Conservation (phyloP, 2,797 vertebrate genomes). For the Dallia pectoralis region DNA sequence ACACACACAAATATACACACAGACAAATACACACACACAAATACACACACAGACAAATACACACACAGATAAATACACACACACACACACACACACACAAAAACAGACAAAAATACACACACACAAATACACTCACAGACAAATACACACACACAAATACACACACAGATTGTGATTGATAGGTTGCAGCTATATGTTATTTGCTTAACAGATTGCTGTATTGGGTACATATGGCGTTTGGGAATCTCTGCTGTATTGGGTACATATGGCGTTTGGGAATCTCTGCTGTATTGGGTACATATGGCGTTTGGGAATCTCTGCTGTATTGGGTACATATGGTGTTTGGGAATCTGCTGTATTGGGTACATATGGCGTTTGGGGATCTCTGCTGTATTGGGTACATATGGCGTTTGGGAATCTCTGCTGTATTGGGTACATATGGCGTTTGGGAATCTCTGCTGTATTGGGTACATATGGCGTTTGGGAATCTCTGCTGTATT, state of each 20-base stretch:
- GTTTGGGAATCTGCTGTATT: too few relatives aligned
- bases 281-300: conserved; percentile 15
- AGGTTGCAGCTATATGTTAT: conserved; percentile 22
- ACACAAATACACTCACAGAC: background rate
- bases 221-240: conserved; percentile 19
- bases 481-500: too few relatives aligned
- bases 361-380: conserved; percentile 23
- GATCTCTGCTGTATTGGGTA: too few relatives aligned
- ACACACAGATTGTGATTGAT: conserved; percentile 18
- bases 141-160: background rate
- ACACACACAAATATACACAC: background rate
- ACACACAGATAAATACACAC: too few relatives aligned
- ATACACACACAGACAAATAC: background rate
- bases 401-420: too few relatives aligned
- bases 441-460: conserved; percentile 19
- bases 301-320: conserved; percentile 20
- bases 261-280: too few relatives aligned
- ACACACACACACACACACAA: background rate
- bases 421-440: conserved; percentile 14
- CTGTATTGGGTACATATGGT: too few relatives aligned
- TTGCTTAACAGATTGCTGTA: conserved; percentile 7
- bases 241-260: conserved; percentile 15
- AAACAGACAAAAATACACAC: background rate
- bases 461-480: too few relatives aligned
- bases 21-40: background rate